Evolutionary conservation across 1,140 invertebrate genomes (phyloP), one percentile per base, ranked within the genome.

Genomic region (Anoplophora glabripennis): DNA sequence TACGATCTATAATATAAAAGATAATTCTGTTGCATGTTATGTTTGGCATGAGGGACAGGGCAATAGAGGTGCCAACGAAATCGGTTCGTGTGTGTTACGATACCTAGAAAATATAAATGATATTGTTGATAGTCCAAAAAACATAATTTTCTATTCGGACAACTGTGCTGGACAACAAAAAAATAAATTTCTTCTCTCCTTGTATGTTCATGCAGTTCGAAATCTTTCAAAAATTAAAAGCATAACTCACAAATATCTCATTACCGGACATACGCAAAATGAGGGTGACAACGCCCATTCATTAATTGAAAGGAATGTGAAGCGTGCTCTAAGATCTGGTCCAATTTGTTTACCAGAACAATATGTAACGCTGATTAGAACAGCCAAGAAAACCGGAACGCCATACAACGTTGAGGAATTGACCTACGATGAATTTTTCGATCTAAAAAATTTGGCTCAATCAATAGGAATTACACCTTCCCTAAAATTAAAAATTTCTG

Each of bases 151-250:
- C 47, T 72, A 69, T 51, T 69, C 64, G 11, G 74, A 77, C 46
- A 78, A 77, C 63, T 78, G 75, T 61, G 47, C 45, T 11, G 75
- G 74, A 0, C 76, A 78, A 68, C 72, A 78, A 54, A 75, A 77
- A 64, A 78, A 78, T 63, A 70, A 71, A 59, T 75, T 58, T 52
- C 62, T 77, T 10, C 57, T 70, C 49, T 46, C 64, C 4, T 51
- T 74, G 48, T 77, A 74, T 54, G 11, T 69, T 7, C 72, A 71
- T 56, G 73, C 70, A 2, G 35, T 46, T 67, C 48, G 42, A 45
- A 61, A 70, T 15, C 52, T 53, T n/a, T n/a, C n/a, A n/a, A n/a
- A n/a, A n/a, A n/a, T 35, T 66, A 69, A 48, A 33, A 45, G 59
- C 12, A 75, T 77, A 7, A 74, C 66, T 0, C 74, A 77, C 55